Percentiles rank a stretch among this genome's conserved stretches.
These are phyloP conservation scores for Nothobranchius kuhntae DNA, from an alignment of 2,113 vertebrate species.

Conservation along the genomic window DNA sequence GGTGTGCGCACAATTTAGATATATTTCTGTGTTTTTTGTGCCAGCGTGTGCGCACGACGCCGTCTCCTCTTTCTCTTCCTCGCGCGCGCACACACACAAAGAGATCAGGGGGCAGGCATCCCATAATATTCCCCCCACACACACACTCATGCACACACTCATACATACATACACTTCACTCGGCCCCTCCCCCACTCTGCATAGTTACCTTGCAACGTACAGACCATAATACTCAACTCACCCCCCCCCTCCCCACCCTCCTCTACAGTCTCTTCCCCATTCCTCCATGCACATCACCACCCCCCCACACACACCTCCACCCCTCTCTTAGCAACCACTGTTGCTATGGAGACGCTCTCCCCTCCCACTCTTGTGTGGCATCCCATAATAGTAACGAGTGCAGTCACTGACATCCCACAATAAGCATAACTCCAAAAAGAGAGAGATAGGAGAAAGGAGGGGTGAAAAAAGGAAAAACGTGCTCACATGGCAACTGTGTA, in stretches of 20 bases:
- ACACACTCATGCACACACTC: constrained; percentile 29
- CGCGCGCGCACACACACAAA: constrained; percentile 83
- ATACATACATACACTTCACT: constrained; percentile 54
- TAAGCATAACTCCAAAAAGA: constrained; percentile 83
- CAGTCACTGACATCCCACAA: constrained; percentile 83
- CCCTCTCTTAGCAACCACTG: constrained; percentile 77
- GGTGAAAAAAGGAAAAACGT: constrained; percentile 42
- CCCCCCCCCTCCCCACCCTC: too few species aligned
- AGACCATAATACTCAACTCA: constrained; percentile 84
- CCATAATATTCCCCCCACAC: constrained; percentile 81
- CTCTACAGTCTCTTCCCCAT: constrained; percentile 77
- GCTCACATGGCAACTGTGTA: constrained; percentile 79
- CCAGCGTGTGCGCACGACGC: constrained; percentile 77
- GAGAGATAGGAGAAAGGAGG: constrained; percentile 59
- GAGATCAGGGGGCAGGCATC: constrained; percentile 86
- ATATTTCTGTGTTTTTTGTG: constrained; percentile 59
- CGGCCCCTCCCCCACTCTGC: constrained; percentile 82
- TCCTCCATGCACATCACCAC: constrained; percentile 71
- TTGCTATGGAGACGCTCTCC: constrained; percentile 75
- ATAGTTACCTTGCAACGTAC: constrained; percentile 85
- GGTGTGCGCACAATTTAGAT: constrained; percentile 45
- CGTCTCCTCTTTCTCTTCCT: constrained; percentile 75
- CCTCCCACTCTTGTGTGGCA: constrained; percentile 63
- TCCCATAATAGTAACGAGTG: constrained; percentile 82
- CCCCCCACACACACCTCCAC: constrained; percentile 41